Base-by-base conservation (phyloP, 2,888 invertebrate species). In the Eupithecia insigniata region DNA sequence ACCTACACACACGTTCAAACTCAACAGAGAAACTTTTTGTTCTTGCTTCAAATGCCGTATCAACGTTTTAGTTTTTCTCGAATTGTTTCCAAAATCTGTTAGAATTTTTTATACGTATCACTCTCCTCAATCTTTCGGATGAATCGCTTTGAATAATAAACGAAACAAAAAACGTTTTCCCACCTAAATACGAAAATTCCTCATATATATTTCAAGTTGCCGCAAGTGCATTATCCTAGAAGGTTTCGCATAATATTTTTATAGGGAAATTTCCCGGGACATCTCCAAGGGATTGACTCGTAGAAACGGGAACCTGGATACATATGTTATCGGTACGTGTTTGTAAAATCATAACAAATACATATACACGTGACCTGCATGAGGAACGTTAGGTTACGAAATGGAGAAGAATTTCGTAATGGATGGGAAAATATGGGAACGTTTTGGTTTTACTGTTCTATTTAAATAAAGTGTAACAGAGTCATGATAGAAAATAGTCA, bases 251-350 rank as follows among this genome's bases (percentile, higher is more conserved):
- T 85, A 84, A 87, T 86, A 87, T 86, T 88, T 89, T 87, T 85
- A 85, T 86, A 89, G 84, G 86, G 82, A 88, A 87, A 88, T 89
- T 87, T 82, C 81, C 82, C 81, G 79, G 78, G 78, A 80, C 73
- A 81, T 86, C 90, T 87, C 89, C 72, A 76, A 85, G 88, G 90
- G 82, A 88, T 86, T 80, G 83, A 80, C 79, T 83, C 79, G 80
- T 68, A 32, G 66, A 77, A 67, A 65, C 71, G 66, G 66, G 69
- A 78, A 69, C 66, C 73, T 65, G 76, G 73, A 76, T 74, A 75
- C 78, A 76, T 77, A 74, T 69, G 76, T 69, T 71, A 75, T 85
- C 79, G 82, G 80, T 76, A 87, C 89, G 86, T 88, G 89, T 85
- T 86, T 82, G 84, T 85, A 78, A 81, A 81, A 82, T 82, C 82